Evolutionary conservation across 2,113 vertebrate genomes (phyloP), one percentile per base, ranked within the genome.

Genomic region (Mesitornis unicolor): DNA sequence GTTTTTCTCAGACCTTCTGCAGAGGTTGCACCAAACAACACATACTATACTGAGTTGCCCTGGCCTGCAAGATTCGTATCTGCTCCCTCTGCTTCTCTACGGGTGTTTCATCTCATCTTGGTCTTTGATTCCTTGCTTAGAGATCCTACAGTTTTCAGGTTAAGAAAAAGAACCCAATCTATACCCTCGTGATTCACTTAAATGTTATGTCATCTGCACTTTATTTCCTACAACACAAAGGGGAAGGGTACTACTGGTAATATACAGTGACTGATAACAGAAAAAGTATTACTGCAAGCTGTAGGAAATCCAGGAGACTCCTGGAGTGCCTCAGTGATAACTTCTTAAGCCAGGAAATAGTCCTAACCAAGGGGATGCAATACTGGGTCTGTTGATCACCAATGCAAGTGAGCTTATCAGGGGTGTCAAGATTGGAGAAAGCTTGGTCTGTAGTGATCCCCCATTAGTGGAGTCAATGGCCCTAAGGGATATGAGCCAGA

Each of bases 21-120:
- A 33, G 48, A 70, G 11, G 6, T 16, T 64, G 11, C 11, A 50
- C 13, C 2, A 4, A 84, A 14, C 3, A 29, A 7, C 0, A 2
- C 5, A 6, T 3, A 22, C 40, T 0, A 0, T 54, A 40, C 4
- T 18, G 36, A 35, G 15, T 16, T 84, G 5, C 6, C 11, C 24
- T 43, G 17, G 9, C 10, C 10, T 21, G 24, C 6, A 59, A 40
- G 48, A 50, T 6, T 92, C 9, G 20, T 0, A 7, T 2, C 18
- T 70, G 12, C 4, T 82, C 6, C 18, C 10, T 81, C 43, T 84
- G 40, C 59, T 87, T 81, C 31, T 65, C 31, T 61, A 40, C 9
- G 11, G 2, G 0, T 47, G 45, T 75, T 87, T 90, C 6, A n/a
- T n/a, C 54, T 64, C 24, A 53, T 74, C 19, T 47, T 18, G 20